Evolutionary conservation across 1,140 invertebrate species (phyloP).

Genomic region (Gerris buenoi): DNA sequence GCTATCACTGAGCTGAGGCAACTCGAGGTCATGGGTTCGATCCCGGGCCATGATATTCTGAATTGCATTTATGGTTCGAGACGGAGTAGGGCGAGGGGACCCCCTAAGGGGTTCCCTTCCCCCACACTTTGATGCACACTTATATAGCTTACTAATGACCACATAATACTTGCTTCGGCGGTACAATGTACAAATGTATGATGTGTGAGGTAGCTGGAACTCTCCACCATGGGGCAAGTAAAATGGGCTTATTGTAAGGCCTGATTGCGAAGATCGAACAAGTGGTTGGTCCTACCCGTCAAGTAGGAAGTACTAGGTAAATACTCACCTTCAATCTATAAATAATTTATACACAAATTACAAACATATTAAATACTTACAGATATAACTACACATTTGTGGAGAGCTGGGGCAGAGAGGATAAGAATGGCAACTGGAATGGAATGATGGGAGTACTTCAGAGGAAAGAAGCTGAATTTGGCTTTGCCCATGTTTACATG

Average conservation of each 20-base stretch:
- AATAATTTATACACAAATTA: neutral
- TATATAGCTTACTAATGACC: too few relatives aligned
- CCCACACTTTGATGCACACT: too few relatives aligned
- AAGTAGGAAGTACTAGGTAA: neutral
- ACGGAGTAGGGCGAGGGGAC: too few relatives aligned
- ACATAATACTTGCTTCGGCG: too few relatives aligned
- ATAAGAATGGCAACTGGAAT: neutral
- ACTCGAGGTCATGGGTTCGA: too few relatives aligned
- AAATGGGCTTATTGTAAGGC: neutral
- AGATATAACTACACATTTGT: conserved; percentile 1
- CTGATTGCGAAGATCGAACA: neutral
- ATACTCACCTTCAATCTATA: neutral
- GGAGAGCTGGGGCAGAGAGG: neutral
- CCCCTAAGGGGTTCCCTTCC: too few relatives aligned
- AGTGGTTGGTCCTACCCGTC: neutral
- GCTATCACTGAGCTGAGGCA: too few relatives aligned
- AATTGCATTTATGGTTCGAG: too few relatives aligned
- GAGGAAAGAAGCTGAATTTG: neutral
- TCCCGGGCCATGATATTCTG: too few relatives aligned
- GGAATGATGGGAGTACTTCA: conserved; percentile 1
- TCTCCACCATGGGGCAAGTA: neutral
- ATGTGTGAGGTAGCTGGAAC: neutral
- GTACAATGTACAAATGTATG: neutral
- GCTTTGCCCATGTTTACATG: neutral
- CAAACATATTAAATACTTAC: neutral